These are phyloP conservation scores for Pipistrellus nathusii DNA, from an alignment of 2,797 vertebrate genomes.

Conservation along the genomic window DNA sequence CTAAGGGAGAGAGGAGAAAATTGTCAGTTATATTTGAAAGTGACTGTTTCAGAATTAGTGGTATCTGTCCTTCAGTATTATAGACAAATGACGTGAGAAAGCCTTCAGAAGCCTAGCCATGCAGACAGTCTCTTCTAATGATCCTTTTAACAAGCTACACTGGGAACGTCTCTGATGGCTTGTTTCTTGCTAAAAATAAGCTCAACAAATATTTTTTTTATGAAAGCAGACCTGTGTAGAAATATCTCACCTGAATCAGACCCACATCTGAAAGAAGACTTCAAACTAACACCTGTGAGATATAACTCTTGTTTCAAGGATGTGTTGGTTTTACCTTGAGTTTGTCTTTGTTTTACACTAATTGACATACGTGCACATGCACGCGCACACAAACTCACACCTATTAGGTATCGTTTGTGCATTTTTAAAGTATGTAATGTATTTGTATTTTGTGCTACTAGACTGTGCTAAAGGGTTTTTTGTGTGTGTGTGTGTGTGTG, in stretches of 20 bases:
- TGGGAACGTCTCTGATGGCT: not conserved
- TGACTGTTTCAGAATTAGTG: not conserved
- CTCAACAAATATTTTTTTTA: not conserved
- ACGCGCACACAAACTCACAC: not conserved
- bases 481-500: no score
- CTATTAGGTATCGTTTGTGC: not conserved
- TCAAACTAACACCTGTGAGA: slow-evolving; percentile 23
- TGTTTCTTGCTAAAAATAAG: not conserved
- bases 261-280: slow-evolving; percentile 21
- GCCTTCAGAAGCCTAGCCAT: not conserved
- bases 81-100: not conserved
- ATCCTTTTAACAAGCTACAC: not conserved
- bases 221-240: not conserved
- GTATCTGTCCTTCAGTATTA: not conserved
- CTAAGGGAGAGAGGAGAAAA: slow-evolving; percentile 30
- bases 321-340: not conserved
- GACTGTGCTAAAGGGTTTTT: not conserved
- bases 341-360: slow-evolving; percentile 24
- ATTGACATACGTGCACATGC: not conserved
- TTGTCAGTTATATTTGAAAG: not conserved
- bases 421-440: slow-evolving; percentile 44
- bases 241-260: not conserved
- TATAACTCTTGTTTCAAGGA: not conserved
- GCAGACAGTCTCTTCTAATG: not conserved
- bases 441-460: slow-evolving; percentile 56